These are phyloP conservation scores for Barbus barbus DNA, from an alignment of 2,113 vertebrate species.

Conservation along the genomic window DNA sequence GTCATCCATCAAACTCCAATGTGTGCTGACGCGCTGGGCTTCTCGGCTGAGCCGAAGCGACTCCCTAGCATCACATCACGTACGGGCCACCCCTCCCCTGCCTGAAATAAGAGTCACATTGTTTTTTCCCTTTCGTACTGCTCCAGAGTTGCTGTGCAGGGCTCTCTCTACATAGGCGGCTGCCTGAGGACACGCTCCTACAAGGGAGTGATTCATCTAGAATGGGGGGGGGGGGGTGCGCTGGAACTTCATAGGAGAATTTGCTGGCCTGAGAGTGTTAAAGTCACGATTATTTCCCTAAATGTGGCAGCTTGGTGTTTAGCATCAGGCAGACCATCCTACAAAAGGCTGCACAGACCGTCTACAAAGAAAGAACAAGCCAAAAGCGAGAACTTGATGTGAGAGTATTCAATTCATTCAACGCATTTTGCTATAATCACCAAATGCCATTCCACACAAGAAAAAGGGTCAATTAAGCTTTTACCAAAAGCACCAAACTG, in stretches of 20 bases:
- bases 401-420: background rate
- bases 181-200: constrained; percentile 59
- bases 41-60: constrained; percentile 53
- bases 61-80: constrained; percentile 57
- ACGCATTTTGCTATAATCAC: background rate
- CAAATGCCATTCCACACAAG: background rate
- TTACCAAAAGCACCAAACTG: background rate
- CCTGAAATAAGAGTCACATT: constrained; percentile 61
- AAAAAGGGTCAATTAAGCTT: background rate
- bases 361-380: background rate
- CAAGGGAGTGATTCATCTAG: constrained; percentile 59
- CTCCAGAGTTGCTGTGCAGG: constrained; percentile 53
- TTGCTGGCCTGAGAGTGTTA: constrained; percentile 34
- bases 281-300: constrained; percentile 32
- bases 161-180: constrained; percentile 50
- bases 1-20: constrained; percentile 61
- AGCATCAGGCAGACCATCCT: constrained; percentile 38
- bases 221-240: constrained; percentile 49
- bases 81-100: constrained; percentile 37
- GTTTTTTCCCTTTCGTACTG: constrained; percentile 50
- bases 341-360: background rate
- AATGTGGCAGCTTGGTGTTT: constrained; percentile 10
- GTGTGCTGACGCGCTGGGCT: constrained; percentile 45
- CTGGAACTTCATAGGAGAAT: constrained; percentile 54
- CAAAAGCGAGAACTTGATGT: background rate